phyloP scores from a whole-genome alignment of 2,797 vertebrate species.

The Diglossa cyanea region DNA sequence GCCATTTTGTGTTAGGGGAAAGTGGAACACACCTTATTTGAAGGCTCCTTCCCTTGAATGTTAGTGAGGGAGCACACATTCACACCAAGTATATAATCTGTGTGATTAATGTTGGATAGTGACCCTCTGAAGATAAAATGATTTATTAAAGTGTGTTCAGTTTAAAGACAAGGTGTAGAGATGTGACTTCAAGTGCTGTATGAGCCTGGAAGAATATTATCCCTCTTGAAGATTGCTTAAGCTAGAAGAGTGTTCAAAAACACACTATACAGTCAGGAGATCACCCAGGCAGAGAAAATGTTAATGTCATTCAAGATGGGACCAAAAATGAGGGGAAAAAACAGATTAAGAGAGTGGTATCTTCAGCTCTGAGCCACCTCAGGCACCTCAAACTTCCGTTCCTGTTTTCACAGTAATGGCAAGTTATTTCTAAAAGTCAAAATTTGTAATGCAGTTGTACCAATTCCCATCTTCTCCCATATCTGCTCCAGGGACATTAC shows the following conservation, averaged over 20 bases:
- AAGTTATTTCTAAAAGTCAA: background rate
- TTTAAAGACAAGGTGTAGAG: background rate
- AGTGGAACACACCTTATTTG: background rate
- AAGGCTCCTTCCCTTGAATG: background rate
- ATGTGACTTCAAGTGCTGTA: background rate
- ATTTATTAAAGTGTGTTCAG: background rate
- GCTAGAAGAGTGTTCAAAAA: background rate
- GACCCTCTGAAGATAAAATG: background rate
- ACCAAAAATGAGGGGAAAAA: background rate
- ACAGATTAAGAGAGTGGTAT: background rate
- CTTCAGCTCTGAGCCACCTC: background rate
- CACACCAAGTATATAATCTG: background rate
- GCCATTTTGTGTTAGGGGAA: background rate
- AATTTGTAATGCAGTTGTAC: background rate
- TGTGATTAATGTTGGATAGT: background rate
- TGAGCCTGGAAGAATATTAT: background rate
- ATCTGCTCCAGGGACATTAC: background rate
- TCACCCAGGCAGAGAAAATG: background rate
- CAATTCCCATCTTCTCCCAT: background rate
- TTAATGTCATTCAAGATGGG: background rate
- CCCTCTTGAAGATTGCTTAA: background rate
- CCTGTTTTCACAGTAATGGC: background rate
- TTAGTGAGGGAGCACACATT: background rate
- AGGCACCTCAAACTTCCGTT: background rate
- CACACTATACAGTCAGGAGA: background rate